Evolutionary conservation across 2,113 vertebrate species (phyloP), one percentile per base, ranked within the genome.

Genomic region (Tympanuchus pallidicinctus): DNA sequence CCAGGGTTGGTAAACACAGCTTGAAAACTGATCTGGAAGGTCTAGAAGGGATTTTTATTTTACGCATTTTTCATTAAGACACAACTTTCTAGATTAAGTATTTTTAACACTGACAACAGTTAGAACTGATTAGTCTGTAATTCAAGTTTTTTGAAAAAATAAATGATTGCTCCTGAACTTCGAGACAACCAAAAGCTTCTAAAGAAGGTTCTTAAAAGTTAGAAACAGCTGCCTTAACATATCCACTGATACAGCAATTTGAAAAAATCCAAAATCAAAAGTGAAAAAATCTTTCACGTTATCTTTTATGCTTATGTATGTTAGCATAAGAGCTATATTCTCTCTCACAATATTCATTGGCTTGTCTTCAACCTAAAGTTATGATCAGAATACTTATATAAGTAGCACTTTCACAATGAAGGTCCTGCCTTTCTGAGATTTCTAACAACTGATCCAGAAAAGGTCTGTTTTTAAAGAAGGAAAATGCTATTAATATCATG

Each of bases 351-450:
- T 38, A 89, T 77, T 57, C 18, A 11, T 36, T 93, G 89, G 61
- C 4, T 30, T 89, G 88, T 85, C 87, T 71, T 91, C 90, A 95
- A 75, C 70, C 76, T 57, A 85, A 95, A 76, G 60, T 86, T 94
- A 48, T 94, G 76, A 92, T 90, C 77, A 82, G 74, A 74, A 64
- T 84, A 54, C 10, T 30, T 4, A 0, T 84, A 14, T 43, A 72
- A 94, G 40, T 50, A 83, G 65, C 17, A 1, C 43, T 91, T 94
- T 91, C 76, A 72, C 73, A 91, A 32, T 65, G 79, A 6, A 74
- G 92, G 36, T 70, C 76, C 36, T 78, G 34, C 47, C 24, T 75
- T 75, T 22, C 66, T 59, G 34, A 69, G 60, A 65, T 90, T 94
- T 92, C 40, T 75, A 75, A 64, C 15, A 32, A 20, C 30, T 27